Percentiles rank a stretch among this genome's conserved stretches.
These are phyloP conservation scores for Coreius guichenoti DNA, from an alignment of 2,797 vertebrate species.

Conservation along the genomic window DNA sequence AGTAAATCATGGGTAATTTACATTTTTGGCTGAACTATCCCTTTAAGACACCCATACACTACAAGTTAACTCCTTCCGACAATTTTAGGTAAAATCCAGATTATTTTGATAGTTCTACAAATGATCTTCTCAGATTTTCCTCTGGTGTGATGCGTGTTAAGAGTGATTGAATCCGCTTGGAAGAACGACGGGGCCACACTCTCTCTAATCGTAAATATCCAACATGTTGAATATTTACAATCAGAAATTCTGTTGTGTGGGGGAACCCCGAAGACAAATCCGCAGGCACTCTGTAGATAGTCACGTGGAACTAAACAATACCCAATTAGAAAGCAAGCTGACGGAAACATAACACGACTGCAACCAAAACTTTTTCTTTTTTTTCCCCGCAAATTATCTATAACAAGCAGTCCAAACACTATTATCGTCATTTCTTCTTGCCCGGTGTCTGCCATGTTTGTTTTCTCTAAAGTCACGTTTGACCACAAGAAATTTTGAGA, in stretches of 20 bases:
- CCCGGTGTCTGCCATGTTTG: no score
- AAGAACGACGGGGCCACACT: neutral
- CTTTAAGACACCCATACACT: neutral
- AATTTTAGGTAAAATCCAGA: neutral
- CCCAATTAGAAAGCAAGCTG: neutral
- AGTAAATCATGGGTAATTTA: no score
- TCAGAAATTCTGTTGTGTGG: neutral
- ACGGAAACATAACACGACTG: no score
- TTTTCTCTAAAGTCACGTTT: no score
- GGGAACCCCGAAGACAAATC: neutral
- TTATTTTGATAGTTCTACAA: neutral
- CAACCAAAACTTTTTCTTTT: no score
- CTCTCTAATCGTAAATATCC: neutral
- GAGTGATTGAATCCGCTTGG: neutral
- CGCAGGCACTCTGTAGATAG: neutral
- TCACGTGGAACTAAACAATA: neutral
- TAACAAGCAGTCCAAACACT: no score
- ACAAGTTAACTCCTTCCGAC: neutral
- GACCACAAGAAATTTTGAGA: no score
- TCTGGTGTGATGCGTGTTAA: neutral
- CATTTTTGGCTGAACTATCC: no score
- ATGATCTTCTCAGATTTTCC: neutral
- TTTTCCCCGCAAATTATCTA: no score
- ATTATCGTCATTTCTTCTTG: no score
- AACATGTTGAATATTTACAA: neutral